Evolutionary conservation across 2,888 invertebrate genomes (phyloP).

Genomic region (Hyppa rectilinea): DNA sequence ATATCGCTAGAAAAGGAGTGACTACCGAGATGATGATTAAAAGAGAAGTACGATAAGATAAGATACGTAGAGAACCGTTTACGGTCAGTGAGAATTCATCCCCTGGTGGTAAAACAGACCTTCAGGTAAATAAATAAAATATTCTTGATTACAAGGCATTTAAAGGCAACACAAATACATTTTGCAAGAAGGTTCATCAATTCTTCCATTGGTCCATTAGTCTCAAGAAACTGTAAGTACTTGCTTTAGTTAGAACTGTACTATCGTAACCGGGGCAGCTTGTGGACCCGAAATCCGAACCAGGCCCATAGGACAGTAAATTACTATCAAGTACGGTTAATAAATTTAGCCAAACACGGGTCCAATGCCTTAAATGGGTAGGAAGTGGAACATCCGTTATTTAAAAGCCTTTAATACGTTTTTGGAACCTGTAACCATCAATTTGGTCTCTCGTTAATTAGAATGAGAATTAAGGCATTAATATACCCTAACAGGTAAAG

Average conservation of each 20-base stretch:
- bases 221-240: background rate
- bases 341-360: slow-evolving; percentile 26
- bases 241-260: background rate
- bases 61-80: no score
- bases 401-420: slow-evolving; percentile 13
- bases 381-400: slow-evolving; percentile 18
- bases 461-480: slow-evolving; percentile 6
- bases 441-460: slow-evolving; percentile 20
- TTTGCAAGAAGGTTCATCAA: background rate
- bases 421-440: background rate
- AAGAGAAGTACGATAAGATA: no score
- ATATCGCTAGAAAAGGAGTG: no score
- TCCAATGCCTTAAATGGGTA: slow-evolving; percentile 5
- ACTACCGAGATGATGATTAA: no score
- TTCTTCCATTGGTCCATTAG: background rate
- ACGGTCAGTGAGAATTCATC: no score
- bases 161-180: background rate
- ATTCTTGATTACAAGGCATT: background rate
- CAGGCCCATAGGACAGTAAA: background rate
- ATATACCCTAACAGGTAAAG: no score
- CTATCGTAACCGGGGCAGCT: background rate
- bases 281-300: background rate
- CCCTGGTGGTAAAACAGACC: background rate
- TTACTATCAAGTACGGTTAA: slow-evolving; percentile 3
- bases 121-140: background rate